Evolutionary conservation across 2,113 vertebrate genomes (phyloP), one percentile per base, ranked within the genome.

Genomic region (Oceanites oceanicus): DNA sequence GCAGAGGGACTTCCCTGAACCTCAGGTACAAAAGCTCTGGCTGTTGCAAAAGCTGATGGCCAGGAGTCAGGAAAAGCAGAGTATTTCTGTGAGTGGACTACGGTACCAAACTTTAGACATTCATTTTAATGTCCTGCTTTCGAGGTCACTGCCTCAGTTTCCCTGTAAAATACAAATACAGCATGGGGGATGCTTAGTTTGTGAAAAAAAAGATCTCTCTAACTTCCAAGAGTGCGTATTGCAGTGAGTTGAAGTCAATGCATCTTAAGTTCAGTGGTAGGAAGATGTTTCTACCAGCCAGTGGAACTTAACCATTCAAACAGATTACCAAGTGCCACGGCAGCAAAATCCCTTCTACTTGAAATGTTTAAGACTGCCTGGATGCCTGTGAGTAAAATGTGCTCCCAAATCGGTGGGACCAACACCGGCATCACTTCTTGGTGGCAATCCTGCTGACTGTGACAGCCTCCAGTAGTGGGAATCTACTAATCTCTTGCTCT

Each of bases 401-500:
- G n/a, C 49, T 90, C 75, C 75, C 45, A 68, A 59, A 86, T 5
- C 44, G 55, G 63, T n/a, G 63, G 29, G 45, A 70, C n/a, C 42
- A 86, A 66, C 27, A 62, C n/a, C 1, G 2, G 66, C 72, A 40
- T 91, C 10, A 0, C 19, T 78, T 88, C 62, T 76, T 86, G 83
- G 72, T 88, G 88, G 70, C 75, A 90, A 9, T n/a, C 42, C 49
- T 16, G 23, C 78, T 73, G 85, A 50, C 58, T 61, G 62, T 61
- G 81, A 82, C 58, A 67, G 90, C 55, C 42, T 50, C 74, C 63
- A 47, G 74, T 75, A 82, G 79, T 90, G 78, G 66, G 82, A 82
- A 30, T 58, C 73, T 62, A 56, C 87, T 94, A 86, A 93, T 95
- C 71, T 93, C 40, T 63, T 75, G 44, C 56, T 89, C 66, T n/a